A percentile compares a stretch with the other conserved stretches of the same genome.
These are phyloP conservation scores for Oriolus oriolus DNA, from an alignment of 2,113 vertebrate species.

Conservation along the genomic window DNA sequence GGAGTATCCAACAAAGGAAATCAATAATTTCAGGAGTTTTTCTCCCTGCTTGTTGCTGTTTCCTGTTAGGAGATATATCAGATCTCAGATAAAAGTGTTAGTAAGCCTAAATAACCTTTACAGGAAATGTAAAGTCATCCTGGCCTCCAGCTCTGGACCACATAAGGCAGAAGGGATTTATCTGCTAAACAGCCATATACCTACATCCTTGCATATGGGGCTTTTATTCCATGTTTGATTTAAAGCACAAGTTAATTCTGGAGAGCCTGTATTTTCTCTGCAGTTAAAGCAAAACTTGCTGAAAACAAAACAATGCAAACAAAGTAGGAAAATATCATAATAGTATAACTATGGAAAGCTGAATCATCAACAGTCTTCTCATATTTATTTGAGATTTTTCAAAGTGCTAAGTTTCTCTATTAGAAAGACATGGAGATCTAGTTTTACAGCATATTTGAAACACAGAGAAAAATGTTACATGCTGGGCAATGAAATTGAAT, in stretches of 20 bases:
- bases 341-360: slow-evolving; percentile 46
- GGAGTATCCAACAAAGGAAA: slow-evolving; percentile 14
- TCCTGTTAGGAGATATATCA: background rate
- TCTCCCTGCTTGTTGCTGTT: background rate
- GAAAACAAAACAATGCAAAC: slow-evolving; percentile 36
- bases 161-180: background rate
- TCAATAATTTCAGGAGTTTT: background rate
- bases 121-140: slow-evolving; percentile 31
- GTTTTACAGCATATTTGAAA: slow-evolving; percentile 74
- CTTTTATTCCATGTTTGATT: background rate
- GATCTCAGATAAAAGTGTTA: slow-evolving; percentile 19
- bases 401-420: slow-evolving; percentile 65
- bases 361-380: slow-evolving; percentile 48
- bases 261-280: background rate
- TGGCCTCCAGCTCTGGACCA: background rate
- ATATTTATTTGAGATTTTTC: slow-evolving; percentile 59
- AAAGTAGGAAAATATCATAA: slow-evolving; percentile 26
- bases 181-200: background rate
- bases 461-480: slow-evolving; percentile 70
- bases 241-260: background rate
- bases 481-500: slow-evolving; percentile 77
- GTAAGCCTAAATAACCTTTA: slow-evolving; percentile 16
- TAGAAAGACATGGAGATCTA: slow-evolving; percentile 71
- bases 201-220: background rate
- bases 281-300: slow-evolving; percentile 29